These are phyloP conservation scores for Andrena cerasifolii DNA, from an alignment of 1,140 invertebrate genomes.

Conservation along the genomic window DNA sequence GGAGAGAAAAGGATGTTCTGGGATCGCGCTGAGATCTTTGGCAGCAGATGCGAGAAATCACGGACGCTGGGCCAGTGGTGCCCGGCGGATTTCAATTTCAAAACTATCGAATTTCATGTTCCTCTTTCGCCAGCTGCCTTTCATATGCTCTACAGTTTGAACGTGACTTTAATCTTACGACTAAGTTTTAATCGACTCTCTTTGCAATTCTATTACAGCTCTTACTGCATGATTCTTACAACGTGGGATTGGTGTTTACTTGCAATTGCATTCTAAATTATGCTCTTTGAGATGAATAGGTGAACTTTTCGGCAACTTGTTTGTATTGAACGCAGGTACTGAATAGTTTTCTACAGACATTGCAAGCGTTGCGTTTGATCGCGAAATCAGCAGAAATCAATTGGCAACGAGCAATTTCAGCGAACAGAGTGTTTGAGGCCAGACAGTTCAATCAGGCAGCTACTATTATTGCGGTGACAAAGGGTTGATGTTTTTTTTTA, in stretches of 20 bases:
- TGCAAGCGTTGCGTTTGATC: not conserved
- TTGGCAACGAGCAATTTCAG: not conserved
- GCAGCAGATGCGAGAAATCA: conserved; percentile 61
- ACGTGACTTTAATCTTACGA: not conserved
- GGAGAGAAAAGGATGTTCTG: not conserved
- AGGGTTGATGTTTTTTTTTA: not conserved
- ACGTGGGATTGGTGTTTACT: no score
- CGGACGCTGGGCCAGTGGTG: no score
- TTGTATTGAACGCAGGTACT: no score
- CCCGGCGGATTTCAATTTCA: no score
- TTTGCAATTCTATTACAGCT: not conserved
- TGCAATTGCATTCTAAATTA: no score
- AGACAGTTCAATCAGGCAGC: not conserved
- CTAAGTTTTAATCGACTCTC: not conserved
- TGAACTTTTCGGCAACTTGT: no score
- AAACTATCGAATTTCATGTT: no score
- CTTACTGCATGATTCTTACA: no score
- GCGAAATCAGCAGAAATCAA: conserved; percentile 7
- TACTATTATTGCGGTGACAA: not conserved
- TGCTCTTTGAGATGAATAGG: no score
- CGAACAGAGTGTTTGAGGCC: not conserved
- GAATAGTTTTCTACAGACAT: not conserved
- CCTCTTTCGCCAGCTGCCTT: no score
- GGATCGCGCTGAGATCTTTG: conserved; percentile 39
- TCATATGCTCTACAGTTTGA: no score